These are phyloP conservation scores for Helogale parvula DNA, from an alignment of 2,113 vertebrate genomes.

Conservation along the genomic window DNA sequence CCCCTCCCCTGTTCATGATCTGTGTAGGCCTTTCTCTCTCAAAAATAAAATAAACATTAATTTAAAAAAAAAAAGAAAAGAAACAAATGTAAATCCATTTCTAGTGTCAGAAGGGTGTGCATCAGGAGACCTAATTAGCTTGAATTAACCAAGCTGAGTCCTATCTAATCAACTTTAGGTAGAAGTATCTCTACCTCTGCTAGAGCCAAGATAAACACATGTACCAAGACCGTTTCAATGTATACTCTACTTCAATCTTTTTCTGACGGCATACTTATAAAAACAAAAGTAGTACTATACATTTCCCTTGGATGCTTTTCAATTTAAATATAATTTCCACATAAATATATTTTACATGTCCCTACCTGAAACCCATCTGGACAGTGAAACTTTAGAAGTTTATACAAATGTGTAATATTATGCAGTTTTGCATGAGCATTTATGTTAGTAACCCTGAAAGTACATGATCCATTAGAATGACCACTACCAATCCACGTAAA, in stretches of 20 bases:
- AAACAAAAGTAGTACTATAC: slow-evolving; percentile 75
- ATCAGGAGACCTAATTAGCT: not conserved
- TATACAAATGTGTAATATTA: slow-evolving; percentile 76
- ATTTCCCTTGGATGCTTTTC: slow-evolving; percentile 79
- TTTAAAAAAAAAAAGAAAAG: too few species aligned
- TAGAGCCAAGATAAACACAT: slow-evolving; percentile 62
- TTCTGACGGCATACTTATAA: slow-evolving; percentile 74
- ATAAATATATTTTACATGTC: slow-evolving; percentile 82
- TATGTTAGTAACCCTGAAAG: slow-evolving; percentile 72
- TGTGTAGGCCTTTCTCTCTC: too few species aligned
- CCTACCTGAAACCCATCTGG: slow-evolving; percentile 71
- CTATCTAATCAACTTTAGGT: slow-evolving; percentile 8
- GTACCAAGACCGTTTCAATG: slow-evolving; percentile 59
- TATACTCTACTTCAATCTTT: slow-evolving; percentile 73
- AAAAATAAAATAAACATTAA: too few species aligned
- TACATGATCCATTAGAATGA: slow-evolving; percentile 74
- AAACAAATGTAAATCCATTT: slow-evolving; percentile 29
- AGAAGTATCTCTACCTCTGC: slow-evolving; percentile 56
- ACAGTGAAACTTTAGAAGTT: slow-evolving; percentile 83
- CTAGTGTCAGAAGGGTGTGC: not conserved
- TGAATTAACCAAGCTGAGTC: not conserved
- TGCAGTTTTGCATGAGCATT: slow-evolving; percentile 75
- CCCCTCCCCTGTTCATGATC: too few species aligned
- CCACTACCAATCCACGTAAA: slow-evolving; percentile 58
- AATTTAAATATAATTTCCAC: slow-evolving; percentile 83